phyloP scores from a whole-genome alignment of 2,888 invertebrate genomes.

The Calameuta filiformis region DNA sequence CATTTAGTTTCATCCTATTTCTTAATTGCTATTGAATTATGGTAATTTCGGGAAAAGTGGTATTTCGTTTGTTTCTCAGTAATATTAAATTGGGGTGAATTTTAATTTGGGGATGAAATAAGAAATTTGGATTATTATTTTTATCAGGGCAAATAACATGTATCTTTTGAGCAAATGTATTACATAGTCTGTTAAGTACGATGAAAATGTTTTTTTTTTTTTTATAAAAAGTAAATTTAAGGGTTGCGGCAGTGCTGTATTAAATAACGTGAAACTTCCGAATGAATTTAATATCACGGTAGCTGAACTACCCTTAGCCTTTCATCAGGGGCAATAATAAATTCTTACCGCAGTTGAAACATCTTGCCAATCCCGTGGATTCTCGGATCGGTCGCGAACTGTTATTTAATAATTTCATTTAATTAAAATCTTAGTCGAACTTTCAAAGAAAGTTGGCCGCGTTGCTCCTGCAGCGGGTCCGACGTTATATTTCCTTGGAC shows the following conservation, averaged over 20 bases:
- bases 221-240: not conserved
- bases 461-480: not conserved
- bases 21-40: no score
- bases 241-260: not conserved
- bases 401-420: slow-evolving; percentile 64
- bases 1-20: no score
- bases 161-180: not conserved
- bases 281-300: not conserved
- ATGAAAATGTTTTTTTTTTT: not conserved
- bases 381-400: slow-evolving; percentile 32
- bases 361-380: not conserved
- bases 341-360: not conserved
- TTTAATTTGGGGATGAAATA: no score
- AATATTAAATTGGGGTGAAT: no score
- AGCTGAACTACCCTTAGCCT: not conserved
- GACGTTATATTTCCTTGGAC: not conserved
- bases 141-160: not conserved
- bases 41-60: no score
- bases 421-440: slow-evolving; percentile 65
- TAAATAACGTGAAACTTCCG: not conserved
- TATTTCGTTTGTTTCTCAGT: no score
- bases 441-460: slow-evolving; percentile 35
- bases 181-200: not conserved
- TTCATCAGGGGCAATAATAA: not conserved
- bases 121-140: no score